A percentile compares a stretch with the other conserved stretches of the same genome.
Conservation (phyloP, 1,140 invertebrate species). For the Lerema accius region DNA sequence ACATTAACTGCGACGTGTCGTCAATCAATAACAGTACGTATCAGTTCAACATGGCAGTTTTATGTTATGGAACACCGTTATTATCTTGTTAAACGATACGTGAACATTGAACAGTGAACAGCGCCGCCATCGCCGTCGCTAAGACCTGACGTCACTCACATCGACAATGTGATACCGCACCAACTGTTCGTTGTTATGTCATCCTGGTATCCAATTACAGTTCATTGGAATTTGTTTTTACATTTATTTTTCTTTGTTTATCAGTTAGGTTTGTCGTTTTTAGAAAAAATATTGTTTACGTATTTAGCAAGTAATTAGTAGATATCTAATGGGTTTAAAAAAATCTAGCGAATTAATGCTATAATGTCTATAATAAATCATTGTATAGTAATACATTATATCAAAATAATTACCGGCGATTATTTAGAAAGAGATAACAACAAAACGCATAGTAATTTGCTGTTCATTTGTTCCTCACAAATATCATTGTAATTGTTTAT, state of each 20-base stretch:
- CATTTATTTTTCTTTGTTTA: constrained; percentile 6
- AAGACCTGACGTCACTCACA: constrained; percentile 36
- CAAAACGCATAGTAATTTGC: background rate
- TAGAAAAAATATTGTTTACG: background rate
- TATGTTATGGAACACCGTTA: constrained; percentile 45
- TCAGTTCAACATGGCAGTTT: constrained; percentile 35
- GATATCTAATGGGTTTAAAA: too few relatives aligned
- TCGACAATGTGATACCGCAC: constrained; percentile 12
- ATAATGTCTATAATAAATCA: too few relatives aligned
- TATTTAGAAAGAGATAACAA: background rate
- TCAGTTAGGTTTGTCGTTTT: too few relatives aligned
- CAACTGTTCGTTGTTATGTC: constrained; percentile 9
- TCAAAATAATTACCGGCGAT: too few relatives aligned
- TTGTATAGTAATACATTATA: too few relatives aligned
- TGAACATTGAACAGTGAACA: constrained; percentile 12
- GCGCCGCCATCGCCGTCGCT: constrained; percentile 10
- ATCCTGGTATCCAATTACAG: constrained; percentile 5
- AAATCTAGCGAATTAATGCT: too few relatives aligned
- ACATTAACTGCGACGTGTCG: constrained; percentile 1
- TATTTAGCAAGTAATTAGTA: too few relatives aligned
- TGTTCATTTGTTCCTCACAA: too few relatives aligned
- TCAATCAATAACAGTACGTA: constrained; percentile 37
- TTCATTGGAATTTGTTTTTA: background rate
- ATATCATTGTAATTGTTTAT: too few relatives aligned
- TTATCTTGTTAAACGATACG: constrained; percentile 51